Evolutionary conservation across 2,113 vertebrate species (phyloP), one percentile per base, ranked within the genome.

Genomic region (Glaucidium brasilianum): DNA sequence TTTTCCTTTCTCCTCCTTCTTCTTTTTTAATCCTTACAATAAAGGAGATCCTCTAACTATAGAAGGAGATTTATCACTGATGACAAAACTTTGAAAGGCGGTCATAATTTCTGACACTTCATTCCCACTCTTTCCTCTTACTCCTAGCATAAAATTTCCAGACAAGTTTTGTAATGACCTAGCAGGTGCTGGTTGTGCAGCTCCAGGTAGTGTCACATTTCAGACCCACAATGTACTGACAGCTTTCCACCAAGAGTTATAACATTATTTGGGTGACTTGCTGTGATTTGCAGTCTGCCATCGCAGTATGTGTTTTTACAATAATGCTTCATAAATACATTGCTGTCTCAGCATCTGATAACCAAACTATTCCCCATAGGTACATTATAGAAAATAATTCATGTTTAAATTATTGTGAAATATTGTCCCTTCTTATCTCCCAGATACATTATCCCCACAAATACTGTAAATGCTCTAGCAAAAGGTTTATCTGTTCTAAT

Each of bases 401-500:
- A 84, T 90, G 59, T 96, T 95, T 85, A 96, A 96, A 94, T 94
- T 95, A 88, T 78, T 80, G 55, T 90, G 72, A 96, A 94, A 92
- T 96, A 95, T 56, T 90, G 74, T 86, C 72, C 58, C 9, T 90
- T 95, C 93, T 95, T 95, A 94, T 95, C 94, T 86, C 74, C 41
- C 84, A 83, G 63, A 88, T 83, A 94, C 87, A 56, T 85, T 96
- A 93, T 94, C 60, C 91, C 47, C 50, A 95, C 43, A 88, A 96
- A 97, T 85, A 71, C 60, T 79, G 66, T 75, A 94, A 96, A 93
- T 75, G 78, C 23, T 90, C n/a, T 71, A 93, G 75, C 32, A 93
- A 90, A 93, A 88, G 47, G 30, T 96, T 96, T 95, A 96, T 94
- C 93, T 95, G 52, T 52, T 91, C 78, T 95, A 97, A 97, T 96